Evolutionary conservation across 2,797 vertebrate genomes (phyloP).

Genomic region (Fistularia commersonii): DNA sequence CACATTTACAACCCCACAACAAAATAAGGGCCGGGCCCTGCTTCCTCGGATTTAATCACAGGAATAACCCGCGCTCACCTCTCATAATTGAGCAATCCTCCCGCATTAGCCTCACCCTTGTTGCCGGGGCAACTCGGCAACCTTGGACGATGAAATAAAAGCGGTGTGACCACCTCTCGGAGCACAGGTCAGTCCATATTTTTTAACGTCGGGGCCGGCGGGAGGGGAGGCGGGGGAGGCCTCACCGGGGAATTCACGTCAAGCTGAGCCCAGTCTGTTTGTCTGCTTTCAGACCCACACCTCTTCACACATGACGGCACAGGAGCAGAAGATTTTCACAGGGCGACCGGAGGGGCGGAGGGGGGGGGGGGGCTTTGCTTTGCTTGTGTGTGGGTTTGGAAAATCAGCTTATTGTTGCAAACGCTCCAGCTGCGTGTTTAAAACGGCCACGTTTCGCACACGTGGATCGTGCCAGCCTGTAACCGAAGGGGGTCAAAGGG

Average conservation of each 20-base stretch:
- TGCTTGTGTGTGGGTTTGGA: constrained; percentile 16
- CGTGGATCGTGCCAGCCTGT: no score
- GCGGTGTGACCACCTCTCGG: constrained; percentile 40
- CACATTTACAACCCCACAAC: constrained; percentile 44
- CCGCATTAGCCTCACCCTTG: constrained; percentile 68
- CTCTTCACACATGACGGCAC: constrained; percentile 57
- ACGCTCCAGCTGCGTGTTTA: no score
- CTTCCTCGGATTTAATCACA: constrained; percentile 70
- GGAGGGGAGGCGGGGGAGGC: neutral
- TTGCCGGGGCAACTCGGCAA: constrained; percentile 70
- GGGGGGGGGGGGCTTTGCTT: constrained; percentile 26
- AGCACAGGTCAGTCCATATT: constrained; percentile 57
- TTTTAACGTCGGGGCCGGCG: constrained; percentile 27
- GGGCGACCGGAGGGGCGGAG: neutral
- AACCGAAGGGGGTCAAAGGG: no score
- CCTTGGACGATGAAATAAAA: constrained; percentile 55
- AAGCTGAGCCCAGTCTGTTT: constrained; percentile 51
- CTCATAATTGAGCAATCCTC: constrained; percentile 73
- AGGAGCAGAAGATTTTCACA: constrained; percentile 28
- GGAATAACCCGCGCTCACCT: constrained; percentile 64
- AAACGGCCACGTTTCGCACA: no score
- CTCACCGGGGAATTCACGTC: constrained; percentile 58
- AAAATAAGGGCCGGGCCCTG: constrained; percentile 41
- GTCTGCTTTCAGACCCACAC: constrained; percentile 36
- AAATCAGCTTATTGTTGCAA: constrained; percentile 1